Evolutionary conservation across 2,888 invertebrate species (phyloP).

Genomic region (Conistra vaccinii): DNA sequence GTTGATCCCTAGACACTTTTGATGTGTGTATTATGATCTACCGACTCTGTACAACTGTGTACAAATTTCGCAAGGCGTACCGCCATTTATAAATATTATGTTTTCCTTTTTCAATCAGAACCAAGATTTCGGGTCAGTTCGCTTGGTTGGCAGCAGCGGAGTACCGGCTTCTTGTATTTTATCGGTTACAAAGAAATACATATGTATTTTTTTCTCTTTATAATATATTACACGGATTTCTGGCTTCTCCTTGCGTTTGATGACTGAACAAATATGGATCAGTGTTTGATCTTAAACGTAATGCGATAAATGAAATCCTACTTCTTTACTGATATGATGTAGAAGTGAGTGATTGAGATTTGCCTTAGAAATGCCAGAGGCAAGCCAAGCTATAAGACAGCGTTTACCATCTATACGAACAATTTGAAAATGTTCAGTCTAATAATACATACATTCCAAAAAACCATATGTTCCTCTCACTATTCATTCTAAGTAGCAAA

Average conservation of each 20-base stretch:
- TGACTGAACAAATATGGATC: conserved; percentile 32
- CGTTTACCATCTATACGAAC: background rate
- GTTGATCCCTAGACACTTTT: too few species aligned
- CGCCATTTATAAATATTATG: conserved; percentile 61
- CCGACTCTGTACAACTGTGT: conserved; percentile 7
- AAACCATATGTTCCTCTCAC: background rate
- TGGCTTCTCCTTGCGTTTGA: conserved; percentile 43
- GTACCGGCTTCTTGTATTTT: conserved; percentile 52
- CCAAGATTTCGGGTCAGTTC: conserved; percentile 65
- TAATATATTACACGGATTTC: conserved; percentile 34
- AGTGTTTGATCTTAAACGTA: conserved; percentile 33
- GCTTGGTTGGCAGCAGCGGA: conserved; percentile 48
- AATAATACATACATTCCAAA: background rate
- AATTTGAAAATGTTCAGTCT: background rate
- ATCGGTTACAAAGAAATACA: conserved; percentile 57
- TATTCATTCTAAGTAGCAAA: background rate
- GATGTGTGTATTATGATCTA: too few species aligned
- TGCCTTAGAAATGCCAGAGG: background rate
- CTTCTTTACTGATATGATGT: background rate
- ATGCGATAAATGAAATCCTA: conserved; percentile 6
- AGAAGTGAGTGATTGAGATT: background rate
- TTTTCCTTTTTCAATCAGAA: conserved; percentile 63
- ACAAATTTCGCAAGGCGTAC: conserved; percentile 32
- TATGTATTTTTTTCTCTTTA: conserved; percentile 35
- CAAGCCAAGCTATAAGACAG: background rate